Evolutionary conservation across 2,113 vertebrate genomes (phyloP), one percentile per base, ranked within the genome.

Genomic region (Planiliza haematocheilus): DNA sequence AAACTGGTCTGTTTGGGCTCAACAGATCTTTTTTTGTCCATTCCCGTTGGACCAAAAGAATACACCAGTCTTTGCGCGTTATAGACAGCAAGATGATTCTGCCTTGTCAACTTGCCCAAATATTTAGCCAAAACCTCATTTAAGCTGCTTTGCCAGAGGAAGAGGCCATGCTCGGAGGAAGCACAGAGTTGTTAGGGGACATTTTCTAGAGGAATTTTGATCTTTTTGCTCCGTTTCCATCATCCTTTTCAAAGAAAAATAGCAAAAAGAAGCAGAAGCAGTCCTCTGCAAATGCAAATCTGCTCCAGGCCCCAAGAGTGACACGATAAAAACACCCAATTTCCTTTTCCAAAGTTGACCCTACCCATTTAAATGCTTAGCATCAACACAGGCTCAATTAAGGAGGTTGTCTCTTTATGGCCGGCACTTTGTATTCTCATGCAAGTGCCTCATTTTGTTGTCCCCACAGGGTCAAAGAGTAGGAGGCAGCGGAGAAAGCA

Each of bases 381-480:
- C 75, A 82, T 79, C 69, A 77, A 81, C 85, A 83, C 66, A 18
- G 73, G 73, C 84, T 85, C 43, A 82, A 70, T 91, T 85, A 90
- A 82, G 70, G 80, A 78, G 79, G 66, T 67, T 24, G 46, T 74
- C 56, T 86, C 88, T 90, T 91, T 90, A 85, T 62, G 79, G 77
- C 87, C 42, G 60, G 7, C 55, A 60, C 85, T 90, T 85, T 84
- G 88, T 83, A 92, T 92, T 93, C 82, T 89, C 69, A 91, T 94
- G 89, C 91, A 87, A 91, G 88, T 50, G 79, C 20, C 81, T 88
- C 77, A 78, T 91, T 93, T 91, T 91, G 86, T 88, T 82, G 72
- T 89, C 74, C 62, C 75, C 46, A 61, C 60, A 77, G 75, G 86
- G 83, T 92, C 86, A 83, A 79, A 88, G 74, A 87, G 82, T 75